Base-by-base conservation (phyloP, 2,888 invertebrate species). In the Eristalis intricaria region DNA sequence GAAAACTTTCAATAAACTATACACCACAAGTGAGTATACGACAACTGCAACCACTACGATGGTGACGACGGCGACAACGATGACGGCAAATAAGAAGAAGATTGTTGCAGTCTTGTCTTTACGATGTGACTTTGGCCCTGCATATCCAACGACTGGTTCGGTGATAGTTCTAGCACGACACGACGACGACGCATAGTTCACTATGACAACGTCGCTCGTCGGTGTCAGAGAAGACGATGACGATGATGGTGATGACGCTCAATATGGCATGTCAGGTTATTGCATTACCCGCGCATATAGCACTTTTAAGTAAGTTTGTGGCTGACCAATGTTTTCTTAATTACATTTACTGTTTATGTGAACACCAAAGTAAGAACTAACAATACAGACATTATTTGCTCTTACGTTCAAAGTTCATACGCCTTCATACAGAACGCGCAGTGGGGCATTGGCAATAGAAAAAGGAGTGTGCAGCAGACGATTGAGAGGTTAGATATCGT, bases 241-340 rank as follows among this genome's bases (percentile, higher is more conserved):
- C 69, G 81, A 76, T 87, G 84, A 87, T 87, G 79, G 68, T 84
- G 87, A 87, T 87, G 87, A 87, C 79, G 84, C 84, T 87, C 84
- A 84, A 84, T 84, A 87, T 80, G 84, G 56, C 35, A 56, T 83
- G 83, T 50, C 68, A 38, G 79, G 75, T 87, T 87, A 87, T 87
- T 87, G 73, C 87, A 87, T 87, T 87, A 87, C 76, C 43, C 84
- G 87, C 84, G 84, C 87, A 87, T 80, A 84, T 87, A 87, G 87
- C 79, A 80, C 84, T 87, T 88, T 79, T 89, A 89, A 89, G 88
- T 89, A 88, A 89, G 88, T 89, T 89, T 89, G 89, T 69, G 89
- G 89, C 88, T 88, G 88, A 87, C 89, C 87, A 86, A 84, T 89
- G 89, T 85, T 88, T 86, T 89, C 83, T 88, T 88, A 89, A 89